phyloP scores from a whole-genome alignment of 2,113 vertebrate species.

The Mystacornis crossleyi region DNA sequence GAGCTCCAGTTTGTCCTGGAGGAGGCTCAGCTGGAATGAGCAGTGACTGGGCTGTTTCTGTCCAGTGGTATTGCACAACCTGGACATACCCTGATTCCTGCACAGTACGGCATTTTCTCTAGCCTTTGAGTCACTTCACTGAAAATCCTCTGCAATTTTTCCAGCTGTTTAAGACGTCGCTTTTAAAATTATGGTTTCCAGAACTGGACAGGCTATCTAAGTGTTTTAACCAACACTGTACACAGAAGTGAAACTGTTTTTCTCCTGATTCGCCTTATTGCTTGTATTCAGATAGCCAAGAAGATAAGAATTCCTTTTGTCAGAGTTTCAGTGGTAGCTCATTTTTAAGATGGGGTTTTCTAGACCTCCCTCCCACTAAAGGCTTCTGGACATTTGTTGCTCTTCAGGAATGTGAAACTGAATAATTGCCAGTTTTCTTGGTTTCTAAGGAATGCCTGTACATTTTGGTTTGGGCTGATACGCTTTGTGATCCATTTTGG shows the following conservation, averaged over 20 bases:
- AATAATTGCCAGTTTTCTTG: background rate
- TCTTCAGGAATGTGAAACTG: background rate
- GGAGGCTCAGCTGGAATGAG: background rate
- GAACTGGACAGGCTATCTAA: background rate
- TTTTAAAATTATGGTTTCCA: background rate
- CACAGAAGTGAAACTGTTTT: background rate
- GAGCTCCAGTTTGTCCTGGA: background rate
- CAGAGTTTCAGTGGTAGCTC: background rate
- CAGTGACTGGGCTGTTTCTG: background rate
- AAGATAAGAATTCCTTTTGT: background rate
- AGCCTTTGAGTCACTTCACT: background rate
- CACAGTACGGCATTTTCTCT: background rate
- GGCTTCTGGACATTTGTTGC: background rate
- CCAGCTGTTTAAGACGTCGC: background rate
- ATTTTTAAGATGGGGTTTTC: background rate
- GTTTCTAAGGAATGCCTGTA: background rate
- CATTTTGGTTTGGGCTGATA: background rate
- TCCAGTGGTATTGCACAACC: background rate
- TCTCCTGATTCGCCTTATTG: background rate
- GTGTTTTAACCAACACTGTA: background rate
- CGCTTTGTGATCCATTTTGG: background rate
- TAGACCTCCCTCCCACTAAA: background rate
- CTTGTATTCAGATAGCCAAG: background rate
- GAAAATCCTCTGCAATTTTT: background rate
- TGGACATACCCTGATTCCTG: background rate